Evolutionary conservation across 2,113 vertebrate genomes (phyloP).

Genomic region (Phaethon lepturus): DNA sequence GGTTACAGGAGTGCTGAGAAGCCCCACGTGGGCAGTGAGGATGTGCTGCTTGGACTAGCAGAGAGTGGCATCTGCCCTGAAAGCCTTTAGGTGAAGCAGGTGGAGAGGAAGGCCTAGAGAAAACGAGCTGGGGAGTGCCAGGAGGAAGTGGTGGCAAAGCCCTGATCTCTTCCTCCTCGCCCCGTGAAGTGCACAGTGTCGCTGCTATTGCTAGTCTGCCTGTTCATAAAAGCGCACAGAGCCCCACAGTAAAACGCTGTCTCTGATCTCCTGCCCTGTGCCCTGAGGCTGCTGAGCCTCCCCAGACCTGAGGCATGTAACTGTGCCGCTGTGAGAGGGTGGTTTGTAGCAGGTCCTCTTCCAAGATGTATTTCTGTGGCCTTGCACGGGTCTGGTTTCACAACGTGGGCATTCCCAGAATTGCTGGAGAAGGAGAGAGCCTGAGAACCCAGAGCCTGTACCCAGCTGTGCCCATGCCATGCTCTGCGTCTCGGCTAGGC

Average conservation of each 20-base stretch:
- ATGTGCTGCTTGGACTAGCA: neutral
- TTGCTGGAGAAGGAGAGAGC: neutral
- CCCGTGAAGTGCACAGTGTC: neutral
- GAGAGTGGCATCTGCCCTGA: neutral
- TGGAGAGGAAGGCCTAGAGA: neutral
- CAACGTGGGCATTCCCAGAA: neutral
- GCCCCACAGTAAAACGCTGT: neutral
- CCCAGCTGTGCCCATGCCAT: accelerated
- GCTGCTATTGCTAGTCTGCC: neutral
- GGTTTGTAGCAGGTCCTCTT: neutral
- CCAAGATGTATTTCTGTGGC: neutral
- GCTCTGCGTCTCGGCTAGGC: accelerated
- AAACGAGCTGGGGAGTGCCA: neutral
- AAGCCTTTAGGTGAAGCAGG: neutral
- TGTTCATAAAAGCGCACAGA: neutral
- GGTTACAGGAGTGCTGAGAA: neutral
- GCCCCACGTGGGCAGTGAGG: neutral
- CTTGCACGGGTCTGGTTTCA: accelerated
- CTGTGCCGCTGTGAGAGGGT: accelerated
- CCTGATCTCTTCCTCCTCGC: accelerated
- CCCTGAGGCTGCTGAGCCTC: neutral
- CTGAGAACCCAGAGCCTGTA: accelerated
- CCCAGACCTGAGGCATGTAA: accelerated
- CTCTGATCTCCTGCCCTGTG: neutral
- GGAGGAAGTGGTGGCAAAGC: neutral